These are phyloP conservation scores for Martes martes DNA, from an alignment of 2,113 vertebrate genomes.

Conservation along the genomic window DNA sequence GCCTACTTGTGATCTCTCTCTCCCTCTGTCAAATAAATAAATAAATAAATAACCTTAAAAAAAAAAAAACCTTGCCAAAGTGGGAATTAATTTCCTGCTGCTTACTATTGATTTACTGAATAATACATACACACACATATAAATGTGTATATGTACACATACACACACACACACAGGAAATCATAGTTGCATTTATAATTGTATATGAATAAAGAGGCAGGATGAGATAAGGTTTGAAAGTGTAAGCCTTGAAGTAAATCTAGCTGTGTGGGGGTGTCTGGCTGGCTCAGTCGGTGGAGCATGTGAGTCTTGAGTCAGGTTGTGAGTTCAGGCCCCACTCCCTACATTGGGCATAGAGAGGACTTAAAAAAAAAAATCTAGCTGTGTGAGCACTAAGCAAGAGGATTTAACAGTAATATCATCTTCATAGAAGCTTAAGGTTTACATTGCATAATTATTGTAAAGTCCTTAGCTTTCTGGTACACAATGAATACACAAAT, in stretches of 20 bases:
- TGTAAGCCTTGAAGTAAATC: conserved; percentile 12
- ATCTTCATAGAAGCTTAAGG: not conserved
- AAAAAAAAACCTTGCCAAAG: not conserved
- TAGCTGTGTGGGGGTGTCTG: not conserved
- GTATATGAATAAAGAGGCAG: not conserved
- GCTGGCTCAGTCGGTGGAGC: not conserved
- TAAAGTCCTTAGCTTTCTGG: conserved; percentile 37
- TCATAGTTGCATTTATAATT: conserved; percentile 5
- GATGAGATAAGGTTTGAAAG: conserved; percentile 30
- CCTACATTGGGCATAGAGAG: not conserved
- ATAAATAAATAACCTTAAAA: too few relatives aligned
- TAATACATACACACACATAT: not conserved
- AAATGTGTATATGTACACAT: rapidly evolving
- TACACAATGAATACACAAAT: not conserved
- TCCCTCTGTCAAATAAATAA: too few relatives aligned
- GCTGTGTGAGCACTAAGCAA: not conserved
- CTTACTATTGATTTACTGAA: not conserved
- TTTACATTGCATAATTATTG: conserved; percentile 18
- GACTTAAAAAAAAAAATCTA: not conserved
- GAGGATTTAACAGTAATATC: not conserved
- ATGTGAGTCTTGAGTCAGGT: not conserved
- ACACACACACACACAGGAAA: not conserved
- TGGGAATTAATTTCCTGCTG: not conserved
- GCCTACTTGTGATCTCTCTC: too few relatives aligned
- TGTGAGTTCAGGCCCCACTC: not conserved